phyloP scores from a whole-genome alignment of 2,113 vertebrate genomes.

The Poicephalus gulielmi region DNA sequence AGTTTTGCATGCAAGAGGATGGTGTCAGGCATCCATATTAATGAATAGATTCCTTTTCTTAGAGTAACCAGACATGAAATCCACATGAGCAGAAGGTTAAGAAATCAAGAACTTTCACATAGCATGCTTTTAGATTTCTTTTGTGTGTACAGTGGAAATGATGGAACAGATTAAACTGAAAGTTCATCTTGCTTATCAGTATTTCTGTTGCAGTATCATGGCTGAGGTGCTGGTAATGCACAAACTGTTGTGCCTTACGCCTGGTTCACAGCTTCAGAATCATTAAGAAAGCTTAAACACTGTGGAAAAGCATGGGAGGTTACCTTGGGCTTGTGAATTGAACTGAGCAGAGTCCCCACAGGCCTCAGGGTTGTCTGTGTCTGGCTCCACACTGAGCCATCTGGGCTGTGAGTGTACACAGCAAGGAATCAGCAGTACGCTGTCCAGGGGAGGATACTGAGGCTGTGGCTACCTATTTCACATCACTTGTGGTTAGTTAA shows the following conservation, averaged over 20 bases:
- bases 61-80: background rate
- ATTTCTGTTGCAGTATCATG: background rate
- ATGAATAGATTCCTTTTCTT: background rate
- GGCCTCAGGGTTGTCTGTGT: background rate
- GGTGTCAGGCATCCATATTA: background rate
- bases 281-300: background rate
- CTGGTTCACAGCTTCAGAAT: background rate
- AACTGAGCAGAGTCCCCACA: background rate
- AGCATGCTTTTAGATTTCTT: background rate
- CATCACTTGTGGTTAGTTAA: background rate
- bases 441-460: background rate
- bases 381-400: background rate
- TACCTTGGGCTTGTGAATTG: background rate
- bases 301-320: background rate
- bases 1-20: background rate
- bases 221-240: background rate
- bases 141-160: background rate
- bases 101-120: background rate
- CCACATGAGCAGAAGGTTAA: background rate
- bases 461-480: background rate
- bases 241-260: background rate
- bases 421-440: background rate
- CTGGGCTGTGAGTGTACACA: background rate
- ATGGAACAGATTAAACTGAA: background rate
- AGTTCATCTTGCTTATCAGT: background rate